Percentiles rank a stretch among this genome's conserved stretches.
Evolutionary conservation across 2,113 vertebrate genomes (phyloP).

Genomic region (Cebidichthys violaceus): DNA sequence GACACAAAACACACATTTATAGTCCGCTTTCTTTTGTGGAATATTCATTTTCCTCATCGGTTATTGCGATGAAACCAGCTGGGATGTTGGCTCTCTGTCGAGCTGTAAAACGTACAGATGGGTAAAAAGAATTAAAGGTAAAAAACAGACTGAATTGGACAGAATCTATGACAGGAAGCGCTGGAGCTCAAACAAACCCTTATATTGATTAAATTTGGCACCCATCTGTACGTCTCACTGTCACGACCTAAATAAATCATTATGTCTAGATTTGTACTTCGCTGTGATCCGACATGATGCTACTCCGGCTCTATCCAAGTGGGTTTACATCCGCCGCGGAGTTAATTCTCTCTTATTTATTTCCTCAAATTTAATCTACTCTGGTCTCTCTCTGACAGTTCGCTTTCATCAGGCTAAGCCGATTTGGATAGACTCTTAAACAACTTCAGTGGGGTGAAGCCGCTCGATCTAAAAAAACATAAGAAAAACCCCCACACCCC

Average conservation of each 20-base stretch:
- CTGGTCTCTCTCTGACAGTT: slow-evolving; percentile 18
- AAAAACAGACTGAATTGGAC: neutral
- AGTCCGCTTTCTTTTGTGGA: too few relatives aligned
- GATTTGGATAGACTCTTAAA: slow-evolving; percentile 63
- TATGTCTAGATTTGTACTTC: slow-evolving; percentile 1
- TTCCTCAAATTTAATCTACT: slow-evolving; percentile 33
- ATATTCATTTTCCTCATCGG: too few relatives aligned
- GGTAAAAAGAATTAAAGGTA: neutral
- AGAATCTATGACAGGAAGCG: neutral
- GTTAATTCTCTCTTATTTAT: slow-evolving; percentile 36
- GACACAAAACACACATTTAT: too few relatives aligned
- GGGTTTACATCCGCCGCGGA: slow-evolving; percentile 3
- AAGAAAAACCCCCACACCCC: neutral
- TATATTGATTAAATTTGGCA: neutral
- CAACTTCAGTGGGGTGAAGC: slow-evolving; percentile 46
- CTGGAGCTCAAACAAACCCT: neutral
- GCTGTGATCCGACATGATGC: slow-evolving; percentile 9
- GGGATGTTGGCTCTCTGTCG: too few relatives aligned
- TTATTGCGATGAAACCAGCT: too few relatives aligned
- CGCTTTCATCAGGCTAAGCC: slow-evolving; percentile 62
- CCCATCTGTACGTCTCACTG: neutral
- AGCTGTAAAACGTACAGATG: neutral
- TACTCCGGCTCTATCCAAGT: slow-evolving; percentile 5
- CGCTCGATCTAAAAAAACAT: slow-evolving; percentile 31
- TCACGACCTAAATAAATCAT: neutral